Percentiles rank a stretch among this genome's conserved stretches.
Evolutionary conservation across 2,888 invertebrate species (phyloP).

Genomic region (Plagodis dolabraria): DNA sequence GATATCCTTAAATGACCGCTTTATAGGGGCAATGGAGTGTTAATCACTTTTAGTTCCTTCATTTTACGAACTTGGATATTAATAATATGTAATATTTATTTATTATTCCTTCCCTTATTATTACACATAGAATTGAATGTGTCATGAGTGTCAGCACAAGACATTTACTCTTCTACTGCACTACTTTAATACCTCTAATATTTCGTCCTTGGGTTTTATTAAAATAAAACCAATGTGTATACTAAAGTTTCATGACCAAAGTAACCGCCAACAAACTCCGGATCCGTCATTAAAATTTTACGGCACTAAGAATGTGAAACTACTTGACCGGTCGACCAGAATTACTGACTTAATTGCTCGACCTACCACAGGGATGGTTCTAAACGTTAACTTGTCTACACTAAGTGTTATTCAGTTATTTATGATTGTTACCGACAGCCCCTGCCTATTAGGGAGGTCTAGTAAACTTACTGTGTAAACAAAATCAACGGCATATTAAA

Average conservation of each 20-base stretch:
- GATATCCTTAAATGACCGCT: constrained; percentile 22
- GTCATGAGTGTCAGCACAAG: too few relatives aligned
- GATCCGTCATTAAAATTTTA: constrained; percentile 31
- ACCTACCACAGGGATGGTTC: constrained; percentile 32
- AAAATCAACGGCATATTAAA: constrained; percentile 38
- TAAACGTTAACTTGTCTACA: constrained; percentile 37
- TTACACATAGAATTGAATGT: too few relatives aligned
- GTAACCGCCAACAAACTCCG: background rate
- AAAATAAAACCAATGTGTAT: too few relatives aligned
- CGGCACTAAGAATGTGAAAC: constrained; percentile 36
- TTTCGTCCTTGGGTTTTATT: too few relatives aligned
- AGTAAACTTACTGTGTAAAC: constrained; percentile 36
- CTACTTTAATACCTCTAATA: too few relatives aligned
- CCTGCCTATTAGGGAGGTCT: constrained; percentile 39
- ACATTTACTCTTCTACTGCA: too few relatives aligned
- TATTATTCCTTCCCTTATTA: too few relatives aligned
- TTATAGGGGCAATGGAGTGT: too few relatives aligned
- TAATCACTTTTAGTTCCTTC: constrained; percentile 8
- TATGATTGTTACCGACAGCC: constrained; percentile 38
- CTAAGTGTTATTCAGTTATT: constrained; percentile 44
- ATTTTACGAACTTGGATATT: constrained; percentile 14
- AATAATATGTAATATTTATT: too few relatives aligned
- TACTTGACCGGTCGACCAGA: constrained; percentile 40
- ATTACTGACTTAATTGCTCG: constrained; percentile 39
- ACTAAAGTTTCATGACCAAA: too few relatives aligned